These are phyloP conservation scores for Lycophotia porphyrea DNA, from an alignment of 2,888 invertebrate genomes.

Conservation along the genomic window DNA sequence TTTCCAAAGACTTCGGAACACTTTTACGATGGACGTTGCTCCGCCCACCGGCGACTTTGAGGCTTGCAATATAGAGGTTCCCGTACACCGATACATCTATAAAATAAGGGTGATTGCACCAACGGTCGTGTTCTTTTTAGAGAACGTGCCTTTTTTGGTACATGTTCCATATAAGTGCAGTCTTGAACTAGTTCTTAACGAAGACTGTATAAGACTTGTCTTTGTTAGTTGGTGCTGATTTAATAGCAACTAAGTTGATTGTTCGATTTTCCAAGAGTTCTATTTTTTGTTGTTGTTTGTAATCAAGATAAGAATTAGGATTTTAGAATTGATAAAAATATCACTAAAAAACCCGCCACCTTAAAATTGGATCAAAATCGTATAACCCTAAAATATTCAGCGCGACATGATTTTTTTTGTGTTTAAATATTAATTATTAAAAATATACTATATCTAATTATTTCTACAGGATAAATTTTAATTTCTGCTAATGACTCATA, in stretches of 20 bases:
- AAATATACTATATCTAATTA: too few relatives aligned
- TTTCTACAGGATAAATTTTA: neutral
- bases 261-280: neutral
- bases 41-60: slow-evolving; percentile 87
- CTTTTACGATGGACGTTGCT: slow-evolving; percentile 86
- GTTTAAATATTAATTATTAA: too few relatives aligned
- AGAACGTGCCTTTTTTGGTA: slow-evolving; percentile 55
- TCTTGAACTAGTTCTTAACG: slow-evolving; percentile 47
- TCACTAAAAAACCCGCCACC: neutral
- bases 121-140: slow-evolving; percentile 60
- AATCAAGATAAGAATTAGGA: neutral
- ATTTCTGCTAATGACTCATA: neutral
- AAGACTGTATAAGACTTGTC: slow-evolving; percentile 23
- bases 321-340: neutral
- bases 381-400: neutral
- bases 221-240: neutral
- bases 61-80: slow-evolving; percentile 79
- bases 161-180: slow-evolving; percentile 42
- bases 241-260: slow-evolving; percentile 24
- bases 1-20: slow-evolving; percentile 80
- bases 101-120: slow-evolving; percentile 76
- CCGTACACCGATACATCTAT: slow-evolving; percentile 81
- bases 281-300: slow-evolving; percentile 5
- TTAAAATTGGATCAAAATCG: neutral
- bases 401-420: neutral